phyloP scores from a whole-genome alignment of 1,140 invertebrate species.

The Papilio aristodemus region DNA sequence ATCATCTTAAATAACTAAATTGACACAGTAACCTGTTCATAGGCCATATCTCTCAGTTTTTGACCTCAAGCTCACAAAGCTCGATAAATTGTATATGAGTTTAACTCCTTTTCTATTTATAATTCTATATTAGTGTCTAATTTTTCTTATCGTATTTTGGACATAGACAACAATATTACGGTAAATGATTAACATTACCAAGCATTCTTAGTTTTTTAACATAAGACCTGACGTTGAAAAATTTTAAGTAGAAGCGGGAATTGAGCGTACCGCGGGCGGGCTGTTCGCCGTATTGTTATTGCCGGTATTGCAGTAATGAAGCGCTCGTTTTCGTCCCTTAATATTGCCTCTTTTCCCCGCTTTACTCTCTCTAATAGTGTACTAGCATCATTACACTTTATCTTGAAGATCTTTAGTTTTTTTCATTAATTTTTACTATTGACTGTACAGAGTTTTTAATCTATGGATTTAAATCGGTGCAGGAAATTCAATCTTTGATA shows the following conservation, averaged over 20 bases:
- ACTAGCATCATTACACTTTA: slow-evolving; percentile 61
- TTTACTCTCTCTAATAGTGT: slow-evolving; percentile 57
- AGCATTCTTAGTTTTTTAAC: slow-evolving; percentile 50
- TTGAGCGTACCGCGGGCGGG: slow-evolving; percentile 62
- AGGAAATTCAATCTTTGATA: slow-evolving; percentile 45
- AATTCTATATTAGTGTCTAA: too few relatives aligned
- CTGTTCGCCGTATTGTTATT: slow-evolving; percentile 81
- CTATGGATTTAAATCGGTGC: slow-evolving; percentile 31
- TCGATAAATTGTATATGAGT: too few relatives aligned
- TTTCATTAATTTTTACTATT: slow-evolving; percentile 59
- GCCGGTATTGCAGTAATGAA: slow-evolving; percentile 78
- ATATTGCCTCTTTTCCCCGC: slow-evolving; percentile 68
- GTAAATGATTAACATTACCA: slow-evolving; percentile 37
- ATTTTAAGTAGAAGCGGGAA: slow-evolving; percentile 63
- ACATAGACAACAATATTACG: not conserved
- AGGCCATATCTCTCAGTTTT: too few relatives aligned
- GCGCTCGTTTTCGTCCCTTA: slow-evolving; percentile 78
- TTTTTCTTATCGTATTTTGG: too few relatives aligned
- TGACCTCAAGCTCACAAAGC: too few relatives aligned
- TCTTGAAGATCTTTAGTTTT: slow-evolving; percentile 52
- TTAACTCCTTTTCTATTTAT: too few relatives aligned
- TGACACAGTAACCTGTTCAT: too few relatives aligned
- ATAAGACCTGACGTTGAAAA: slow-evolving; percentile 60
- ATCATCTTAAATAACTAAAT: too few relatives aligned
- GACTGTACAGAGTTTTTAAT: slow-evolving; percentile 35